Evolutionary conservation across 2,797 vertebrate species (phyloP).

Genomic region (Eremophila alpestris): DNA sequence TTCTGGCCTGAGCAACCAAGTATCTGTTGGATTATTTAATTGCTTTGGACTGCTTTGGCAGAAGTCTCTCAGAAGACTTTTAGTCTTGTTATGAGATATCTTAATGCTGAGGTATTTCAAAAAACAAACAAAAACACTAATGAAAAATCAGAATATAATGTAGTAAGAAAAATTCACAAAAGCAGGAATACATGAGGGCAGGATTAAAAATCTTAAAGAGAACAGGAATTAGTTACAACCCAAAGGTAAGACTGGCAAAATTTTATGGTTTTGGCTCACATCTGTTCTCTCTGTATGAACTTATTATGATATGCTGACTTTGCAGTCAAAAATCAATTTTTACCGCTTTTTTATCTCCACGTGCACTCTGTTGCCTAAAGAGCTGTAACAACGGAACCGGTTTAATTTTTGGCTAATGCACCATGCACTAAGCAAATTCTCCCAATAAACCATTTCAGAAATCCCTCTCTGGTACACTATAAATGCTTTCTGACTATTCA

Average conservation of each 20-base stretch:
- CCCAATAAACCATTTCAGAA: not conserved
- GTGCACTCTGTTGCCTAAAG: not conserved
- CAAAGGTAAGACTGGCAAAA: not conserved
- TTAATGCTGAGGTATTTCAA: not conserved
- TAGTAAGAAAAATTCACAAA: not conserved
- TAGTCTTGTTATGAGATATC: not conserved
- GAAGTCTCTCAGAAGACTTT: not conserved
- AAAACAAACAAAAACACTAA: not conserved
- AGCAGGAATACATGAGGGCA: not conserved
- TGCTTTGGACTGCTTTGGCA: not conserved
- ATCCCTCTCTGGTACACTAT: not conserved
- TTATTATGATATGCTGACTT: not conserved
- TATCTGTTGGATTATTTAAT: not conserved
- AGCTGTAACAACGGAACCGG: not conserved
- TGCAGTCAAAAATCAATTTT: slow-evolving; percentile 1
- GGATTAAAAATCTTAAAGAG: not conserved
- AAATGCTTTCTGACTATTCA: not conserved
- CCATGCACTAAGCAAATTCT: not conserved
- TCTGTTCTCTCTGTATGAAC: not conserved
- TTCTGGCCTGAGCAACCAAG: not conserved
- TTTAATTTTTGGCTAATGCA: not conserved
- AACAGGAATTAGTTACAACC: not conserved
- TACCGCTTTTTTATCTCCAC: not conserved
- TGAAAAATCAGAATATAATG: not conserved
- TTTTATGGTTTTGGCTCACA: not conserved